Conservation (phyloP, 2,888 invertebrate species). For the Drosophila robusta region DNA sequence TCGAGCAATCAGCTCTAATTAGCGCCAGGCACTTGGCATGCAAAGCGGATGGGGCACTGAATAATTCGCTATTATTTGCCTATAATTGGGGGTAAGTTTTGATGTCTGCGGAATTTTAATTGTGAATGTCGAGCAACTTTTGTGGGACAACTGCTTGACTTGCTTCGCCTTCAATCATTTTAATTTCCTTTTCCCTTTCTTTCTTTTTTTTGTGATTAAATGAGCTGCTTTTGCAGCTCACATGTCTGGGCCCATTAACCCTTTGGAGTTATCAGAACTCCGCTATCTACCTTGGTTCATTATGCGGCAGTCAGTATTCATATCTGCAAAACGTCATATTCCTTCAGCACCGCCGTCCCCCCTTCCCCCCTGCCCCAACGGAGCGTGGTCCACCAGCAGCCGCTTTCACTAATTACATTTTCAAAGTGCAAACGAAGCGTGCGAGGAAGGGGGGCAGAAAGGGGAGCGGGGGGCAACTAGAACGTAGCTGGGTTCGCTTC, state of each 20-base stretch:
- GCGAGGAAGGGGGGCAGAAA: conserved; percentile 31
- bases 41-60: conserved; percentile 39
- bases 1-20: conserved; percentile 75
- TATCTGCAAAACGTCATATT: conserved; percentile 54
- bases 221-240: conserved; percentile 52
- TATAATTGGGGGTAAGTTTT: conserved; percentile 62
- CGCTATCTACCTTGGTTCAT: conserved; percentile 69
- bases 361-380: conserved; percentile 2
- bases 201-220: conserved; percentile 34
- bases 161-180: conserved; percentile 23
- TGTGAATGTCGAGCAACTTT: conserved; percentile 44
- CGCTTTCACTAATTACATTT: conserved; percentile 80
- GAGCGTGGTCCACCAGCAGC: conserved; percentile 43
- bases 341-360: too few species aligned
- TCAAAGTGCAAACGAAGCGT: conserved; percentile 81
- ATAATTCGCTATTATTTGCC: conserved; percentile 77
- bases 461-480: conserved; percentile 24
- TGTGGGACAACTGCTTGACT: conserved; percentile 11
- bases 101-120: conserved; percentile 68
- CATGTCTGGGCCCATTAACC: conserved; percentile 75
- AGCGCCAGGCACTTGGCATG: conserved; percentile 58
- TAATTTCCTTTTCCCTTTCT: background rate
- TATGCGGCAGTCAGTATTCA: conserved; percentile 73
- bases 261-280: conserved; percentile 60
- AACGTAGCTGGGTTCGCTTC: conserved; percentile 55